These are phyloP conservation scores for Acrocyrtus sp. DNA, from an alignment of 2,888 invertebrate species.

Conservation along the genomic window DNA sequence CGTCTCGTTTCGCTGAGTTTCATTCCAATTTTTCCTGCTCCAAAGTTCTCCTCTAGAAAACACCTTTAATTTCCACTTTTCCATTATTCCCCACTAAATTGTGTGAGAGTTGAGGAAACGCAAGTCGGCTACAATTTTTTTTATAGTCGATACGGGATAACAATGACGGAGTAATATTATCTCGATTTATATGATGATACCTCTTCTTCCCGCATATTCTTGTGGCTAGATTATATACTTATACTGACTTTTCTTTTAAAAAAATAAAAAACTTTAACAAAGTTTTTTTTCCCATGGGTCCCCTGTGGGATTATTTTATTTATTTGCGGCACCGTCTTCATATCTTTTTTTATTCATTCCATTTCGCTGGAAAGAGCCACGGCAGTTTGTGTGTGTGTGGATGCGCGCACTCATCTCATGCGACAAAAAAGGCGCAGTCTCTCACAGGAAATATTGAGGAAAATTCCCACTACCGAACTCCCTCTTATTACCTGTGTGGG, in stretches of 20 bases:
- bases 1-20: constrained; percentile 44
- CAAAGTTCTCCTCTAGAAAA: constrained; percentile 11
- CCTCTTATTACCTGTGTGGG: background rate
- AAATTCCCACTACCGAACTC: constrained; percentile 29
- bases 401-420: background rate
- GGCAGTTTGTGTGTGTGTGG: background rate
- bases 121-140: background rate
- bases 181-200: background rate
- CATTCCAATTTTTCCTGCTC: constrained; percentile 16
- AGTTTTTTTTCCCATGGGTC: constrained; percentile 27
- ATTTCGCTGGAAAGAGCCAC: background rate
- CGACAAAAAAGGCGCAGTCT: constrained; percentile 23
- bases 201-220: too few species aligned
- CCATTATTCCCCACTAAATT: background rate
- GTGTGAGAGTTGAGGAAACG: too few species aligned
- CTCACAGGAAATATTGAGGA: constrained; percentile 38
- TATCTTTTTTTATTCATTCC: background rate
- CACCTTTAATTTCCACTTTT: background rate
- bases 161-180: background rate
- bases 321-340: constrained; percentile 5
- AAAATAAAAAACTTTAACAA: background rate
- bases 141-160: background rate
- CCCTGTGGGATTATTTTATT: constrained; percentile 23
- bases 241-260: too few species aligned
- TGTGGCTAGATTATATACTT: too few species aligned